Base-by-base conservation (phyloP, 37 sponge, comb jelly and placozoan genomes). In the Theonella swinhoei region DNA sequence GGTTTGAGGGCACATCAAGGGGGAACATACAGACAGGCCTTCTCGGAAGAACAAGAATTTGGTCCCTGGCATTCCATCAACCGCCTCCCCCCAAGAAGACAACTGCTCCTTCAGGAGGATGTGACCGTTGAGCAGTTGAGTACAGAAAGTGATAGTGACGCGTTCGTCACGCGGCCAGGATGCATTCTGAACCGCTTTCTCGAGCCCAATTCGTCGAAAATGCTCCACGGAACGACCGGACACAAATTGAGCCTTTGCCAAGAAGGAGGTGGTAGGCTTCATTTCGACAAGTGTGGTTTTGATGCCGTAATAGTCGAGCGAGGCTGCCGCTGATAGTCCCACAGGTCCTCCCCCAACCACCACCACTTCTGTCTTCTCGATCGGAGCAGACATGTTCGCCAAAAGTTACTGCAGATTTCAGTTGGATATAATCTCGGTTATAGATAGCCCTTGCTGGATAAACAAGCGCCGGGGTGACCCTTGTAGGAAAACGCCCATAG, bases 341-440 rank as follows among this genome's bases (percentile, higher is more conserved):
- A 92, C 86, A 0, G 93, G 93, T 1, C 93, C 93, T 29, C 78
- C 93, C 23, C 92, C 92, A 1, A 87, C 64, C 23, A 91, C 79
- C 11, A 87, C 8, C 25, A 91, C 92, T 0, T 81, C 82, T 0
- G 82, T 58, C 70, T 81, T 62, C 38, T 67, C 80, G 11, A 47
- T 14, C 14, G 54, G 54, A 14, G 54, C 7, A 47, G 14, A 47
- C 54, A 47, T 47, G 11, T 14, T 17, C 54, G 11, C 54, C 54
- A 47, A n/a, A n/a, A n/a, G n/a, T n/a, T n/a, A n/a, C n/a, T n/a
- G n/a, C n/a, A n/a, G n/a, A n/a, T n/a, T n/a, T n/a, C n/a, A n/a
- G n/a, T n/a, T n/a, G n/a, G n/a, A n/a, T n/a, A n/a, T n/a, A n/a
- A n/a, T n/a, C n/a, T n/a, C n/a, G n/a, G n/a, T n/a, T n/a, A n/a